Percentiles rank a stretch among this genome's conserved stretches.
phyloP scores from a whole-genome alignment of 2,113 vertebrate genomes.

The Leucoraja erinaceus region DNA sequence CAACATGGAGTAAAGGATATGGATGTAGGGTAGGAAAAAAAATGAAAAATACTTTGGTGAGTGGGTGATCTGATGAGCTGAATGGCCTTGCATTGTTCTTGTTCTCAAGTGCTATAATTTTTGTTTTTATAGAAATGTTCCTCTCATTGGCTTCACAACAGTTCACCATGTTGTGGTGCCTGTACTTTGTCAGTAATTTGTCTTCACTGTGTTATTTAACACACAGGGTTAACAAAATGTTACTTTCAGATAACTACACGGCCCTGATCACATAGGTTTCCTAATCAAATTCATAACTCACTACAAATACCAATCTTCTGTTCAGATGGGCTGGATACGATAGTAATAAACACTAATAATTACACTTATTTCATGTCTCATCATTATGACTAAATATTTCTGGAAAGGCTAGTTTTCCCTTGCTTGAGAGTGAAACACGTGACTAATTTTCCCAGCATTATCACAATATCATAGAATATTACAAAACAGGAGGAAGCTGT shows the following conservation, averaged over 20 bases:
- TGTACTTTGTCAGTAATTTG: not conserved
- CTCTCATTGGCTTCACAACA: not conserved
- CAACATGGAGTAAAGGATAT: constrained; percentile 11
- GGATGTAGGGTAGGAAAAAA: constrained; percentile 14
- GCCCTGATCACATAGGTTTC: too few species aligned
- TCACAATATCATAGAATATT: not conserved
- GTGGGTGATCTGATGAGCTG: not conserved
- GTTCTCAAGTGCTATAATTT: not conserved
- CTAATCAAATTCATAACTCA: not conserved
- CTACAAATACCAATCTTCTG: not conserved
- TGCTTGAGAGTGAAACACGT: not conserved
- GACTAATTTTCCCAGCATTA: not conserved
- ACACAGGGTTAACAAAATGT: not conserved
- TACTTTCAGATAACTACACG: not conserved
- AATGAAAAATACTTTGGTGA: not conserved
- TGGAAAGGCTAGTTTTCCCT: not conserved
- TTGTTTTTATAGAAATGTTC: not conserved
- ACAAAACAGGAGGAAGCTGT: not conserved
- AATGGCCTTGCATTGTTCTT: not conserved
- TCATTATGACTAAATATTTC: not conserved
- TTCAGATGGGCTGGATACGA: not conserved
- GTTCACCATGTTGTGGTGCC: not conserved
- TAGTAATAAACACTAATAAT: not conserved
- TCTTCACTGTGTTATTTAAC: not conserved
- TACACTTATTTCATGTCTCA: not conserved